Evolutionary conservation across 2,113 vertebrate genomes (phyloP).

Genomic region (Alligator sinensis): DNA sequence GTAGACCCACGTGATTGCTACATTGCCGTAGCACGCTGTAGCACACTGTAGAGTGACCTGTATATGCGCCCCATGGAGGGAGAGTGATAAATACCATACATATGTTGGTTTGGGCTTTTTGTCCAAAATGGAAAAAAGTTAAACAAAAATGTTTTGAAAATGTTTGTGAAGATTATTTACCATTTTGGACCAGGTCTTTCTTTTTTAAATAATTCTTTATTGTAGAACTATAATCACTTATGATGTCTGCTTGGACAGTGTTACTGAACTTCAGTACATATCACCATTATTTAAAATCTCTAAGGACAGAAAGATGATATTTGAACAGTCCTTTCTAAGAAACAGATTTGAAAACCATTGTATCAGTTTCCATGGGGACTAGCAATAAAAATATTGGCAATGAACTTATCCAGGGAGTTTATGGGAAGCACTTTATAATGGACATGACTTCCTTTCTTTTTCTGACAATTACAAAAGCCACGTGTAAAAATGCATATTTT

Average conservation of each 20-base stretch:
- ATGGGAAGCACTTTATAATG: slow-evolving; percentile 5
- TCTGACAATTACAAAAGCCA: neutral
- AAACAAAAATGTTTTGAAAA: neutral
- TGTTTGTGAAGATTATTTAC: neutral
- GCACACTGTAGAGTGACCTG: too few relatives aligned
- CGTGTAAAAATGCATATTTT: neutral
- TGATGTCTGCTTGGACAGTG: neutral
- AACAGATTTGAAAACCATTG: neutral
- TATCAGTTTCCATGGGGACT: slow-evolving; percentile 28
- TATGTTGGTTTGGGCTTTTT: neutral
- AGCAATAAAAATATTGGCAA: slow-evolving; percentile 50
- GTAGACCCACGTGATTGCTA: too few relatives aligned
- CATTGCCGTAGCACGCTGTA: too few relatives aligned
- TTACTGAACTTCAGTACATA: neutral
- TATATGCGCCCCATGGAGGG: neutral
- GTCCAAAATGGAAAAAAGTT: neutral
- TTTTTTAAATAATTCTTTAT: neutral
- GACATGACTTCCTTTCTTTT: neutral
- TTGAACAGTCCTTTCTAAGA: slow-evolving; percentile 10
- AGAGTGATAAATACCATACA: neutral
- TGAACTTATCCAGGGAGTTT: neutral
- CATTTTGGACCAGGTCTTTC: neutral
- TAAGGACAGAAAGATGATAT: neutral
- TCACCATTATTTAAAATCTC: neutral
- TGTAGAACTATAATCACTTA: neutral